phyloP scores from a whole-genome alignment of 1,140 invertebrate species.

The Zophobas atratus region DNA sequence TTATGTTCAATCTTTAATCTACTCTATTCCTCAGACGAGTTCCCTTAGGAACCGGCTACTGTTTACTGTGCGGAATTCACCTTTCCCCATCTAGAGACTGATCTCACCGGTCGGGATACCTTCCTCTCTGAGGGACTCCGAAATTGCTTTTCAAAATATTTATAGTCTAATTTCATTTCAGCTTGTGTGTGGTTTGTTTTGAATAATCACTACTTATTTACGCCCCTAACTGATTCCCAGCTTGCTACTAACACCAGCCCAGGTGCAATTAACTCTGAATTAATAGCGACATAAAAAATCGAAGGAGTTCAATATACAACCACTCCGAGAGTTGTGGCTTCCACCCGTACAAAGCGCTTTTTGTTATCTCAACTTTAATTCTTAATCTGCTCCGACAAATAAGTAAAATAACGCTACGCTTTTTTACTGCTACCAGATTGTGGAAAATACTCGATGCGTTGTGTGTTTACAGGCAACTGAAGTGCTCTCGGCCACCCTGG shows the following conservation, averaged over 20 bases:
- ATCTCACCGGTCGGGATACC: slow-evolving; percentile 47
- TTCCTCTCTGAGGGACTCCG: slow-evolving; percentile 42
- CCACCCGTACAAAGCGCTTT: background rate
- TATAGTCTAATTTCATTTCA: slow-evolving; percentile 51
- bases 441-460: too few relatives aligned
- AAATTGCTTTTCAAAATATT: slow-evolving; percentile 54
- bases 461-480: too few relatives aligned
- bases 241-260: slow-evolving; percentile 12
- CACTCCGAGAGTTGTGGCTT: background rate
- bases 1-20: slow-evolving; percentile 57
- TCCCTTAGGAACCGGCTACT: slow-evolving; percentile 42
- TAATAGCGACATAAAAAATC: slow-evolving; percentile 33
- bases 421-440: too few relatives aligned
- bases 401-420: too few relatives aligned
- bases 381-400: too few relatives aligned
- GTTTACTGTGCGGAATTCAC: slow-evolving; percentile 45
- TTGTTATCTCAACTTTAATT: background rate
- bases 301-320: slow-evolving; percentile 4
- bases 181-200: slow-evolving; percentile 44
- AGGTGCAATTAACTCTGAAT: slow-evolving; percentile 18
- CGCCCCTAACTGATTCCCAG: slow-evolving; percentile 30
- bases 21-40: slow-evolving; percentile 46
- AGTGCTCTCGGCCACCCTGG: too few relatives aligned
- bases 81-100: slow-evolving; percentile 38
- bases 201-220: slow-evolving; percentile 48